A percentile compares a stretch with the other conserved stretches of the same genome.
Conservation (phyloP, 2,888 invertebrate species). For the Synergus laeviventris region DNA sequence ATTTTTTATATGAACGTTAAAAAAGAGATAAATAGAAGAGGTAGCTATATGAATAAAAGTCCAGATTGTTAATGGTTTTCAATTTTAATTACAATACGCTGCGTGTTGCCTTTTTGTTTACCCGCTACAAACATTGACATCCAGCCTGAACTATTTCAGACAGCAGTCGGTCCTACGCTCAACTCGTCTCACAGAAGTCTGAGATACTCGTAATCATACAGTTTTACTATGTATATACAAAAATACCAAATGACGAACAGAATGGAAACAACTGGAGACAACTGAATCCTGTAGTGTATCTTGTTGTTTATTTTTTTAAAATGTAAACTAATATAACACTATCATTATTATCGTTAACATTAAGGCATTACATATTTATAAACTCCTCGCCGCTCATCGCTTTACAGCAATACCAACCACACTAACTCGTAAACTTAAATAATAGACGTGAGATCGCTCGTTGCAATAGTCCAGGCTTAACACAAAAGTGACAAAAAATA, state of each 20-base stretch:
- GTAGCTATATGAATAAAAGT: conserved; percentile 42
- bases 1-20: neutral
- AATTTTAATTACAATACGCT: conserved; percentile 75
- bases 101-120: conserved; percentile 68
- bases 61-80: conserved; percentile 68
- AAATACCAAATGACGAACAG: conserved; percentile 57
- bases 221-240: conserved; percentile 44
- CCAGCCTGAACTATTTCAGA: conserved; percentile 75
- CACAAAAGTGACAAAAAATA: conserved; percentile 54
- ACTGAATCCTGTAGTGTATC: conserved; percentile 52
- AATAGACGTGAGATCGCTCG: conserved; percentile 75
- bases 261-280: conserved; percentile 64
- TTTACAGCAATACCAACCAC: conserved; percentile 72
- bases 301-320: conserved; percentile 23
- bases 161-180: conserved; percentile 71
- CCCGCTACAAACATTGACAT: conserved; percentile 75
- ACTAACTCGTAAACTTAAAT: conserved; percentile 70
- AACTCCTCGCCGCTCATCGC: conserved; percentile 69
- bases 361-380: conserved; percentile 76
- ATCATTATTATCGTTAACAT: conserved; percentile 74
- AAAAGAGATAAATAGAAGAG: neutral
- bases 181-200: conserved; percentile 44
- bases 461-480: conserved; percentile 74
- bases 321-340: conserved; percentile 70
- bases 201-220: conserved; percentile 33